Base-by-base conservation (phyloP, 2,113 vertebrate genomes). In the Seriola aureovittata region DNA sequence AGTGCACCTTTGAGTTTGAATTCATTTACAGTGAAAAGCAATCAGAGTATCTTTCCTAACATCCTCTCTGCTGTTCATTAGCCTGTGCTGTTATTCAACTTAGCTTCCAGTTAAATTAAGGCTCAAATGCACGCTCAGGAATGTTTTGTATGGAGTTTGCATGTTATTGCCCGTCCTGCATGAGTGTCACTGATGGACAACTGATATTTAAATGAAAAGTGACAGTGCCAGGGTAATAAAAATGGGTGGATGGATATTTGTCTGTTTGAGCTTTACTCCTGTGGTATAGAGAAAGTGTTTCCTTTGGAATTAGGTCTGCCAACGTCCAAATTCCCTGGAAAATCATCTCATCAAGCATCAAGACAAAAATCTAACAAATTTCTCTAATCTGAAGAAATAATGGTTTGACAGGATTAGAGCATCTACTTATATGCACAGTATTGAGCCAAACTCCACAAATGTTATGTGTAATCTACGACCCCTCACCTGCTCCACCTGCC, bases 301-400 rank as follows among this genome's bases (percentile, higher is more conserved):
- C 19, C 34, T 69, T 72, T 42, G 29, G 29, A 40, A 70, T 69
- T 34, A 78, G 54, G 0, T 10, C 52, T 44, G 14, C 44, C 14
- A 46, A 60, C 44, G 38, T 69, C 50, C 66, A 14, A 78, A 13
- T 65, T 78, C 25, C 29, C 21, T 8, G 19, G 8, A 44, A 40
- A 82, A 75, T 38, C 4, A 40, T 42, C 0, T 3, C 40, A 80
- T 58, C 4, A 77, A 42, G n/a, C 19, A 58, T 12, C 8, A 4
- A 59, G 17, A 67, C 13, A 32, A 62, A 73, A 62, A 71, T 48
- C n/a, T 32, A 68, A 75, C 1, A 46, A 48, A 52, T 38, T 13
- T 1, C 58, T 34, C 55, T 25, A 32, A 50, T 71, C 40, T 50
- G 42, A 77, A 52, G 66, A 25, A 71, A 68, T 34, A 34, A 52